These are phyloP conservation scores for Todiramphus saurophagus DNA, from an alignment of 2,113 vertebrate species.

Conservation along the genomic window DNA sequence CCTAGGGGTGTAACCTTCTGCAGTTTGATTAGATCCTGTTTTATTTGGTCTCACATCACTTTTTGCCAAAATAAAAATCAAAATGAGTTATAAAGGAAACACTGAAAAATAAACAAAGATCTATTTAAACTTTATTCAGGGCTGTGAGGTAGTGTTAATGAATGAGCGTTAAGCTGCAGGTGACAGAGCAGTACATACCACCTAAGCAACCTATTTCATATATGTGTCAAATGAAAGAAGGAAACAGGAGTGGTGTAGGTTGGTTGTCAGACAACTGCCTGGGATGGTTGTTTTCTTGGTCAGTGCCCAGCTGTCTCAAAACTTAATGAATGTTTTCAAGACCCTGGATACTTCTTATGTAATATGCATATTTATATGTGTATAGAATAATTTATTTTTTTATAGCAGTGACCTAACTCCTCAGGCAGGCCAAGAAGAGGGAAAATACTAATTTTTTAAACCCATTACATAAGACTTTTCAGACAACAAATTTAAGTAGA, in stretches of 20 bases:
- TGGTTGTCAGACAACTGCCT: neutral
- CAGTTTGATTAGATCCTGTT: neutral
- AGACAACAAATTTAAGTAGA: neutral
- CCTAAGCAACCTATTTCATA: neutral
- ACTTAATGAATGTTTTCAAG: neutral
- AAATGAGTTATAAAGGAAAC: neutral
- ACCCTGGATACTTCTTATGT: neutral
- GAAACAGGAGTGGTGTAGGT: neutral
- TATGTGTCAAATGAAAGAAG: neutral
- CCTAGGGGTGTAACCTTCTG: neutral
- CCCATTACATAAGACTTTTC: neutral
- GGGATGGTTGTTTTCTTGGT: neutral
- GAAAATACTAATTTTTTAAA: constrained; percentile 7
- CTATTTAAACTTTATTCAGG: neutral
- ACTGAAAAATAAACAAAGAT: neutral
- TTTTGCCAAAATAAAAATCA: neutral
- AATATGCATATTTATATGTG: neutral
- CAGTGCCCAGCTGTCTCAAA: neutral
- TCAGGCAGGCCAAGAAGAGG: neutral
- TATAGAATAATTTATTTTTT: constrained; percentile 17
- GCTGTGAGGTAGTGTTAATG: neutral
- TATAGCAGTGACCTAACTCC: neutral
- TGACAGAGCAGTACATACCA: neutral
- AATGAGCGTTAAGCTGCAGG: neutral
- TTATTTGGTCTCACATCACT: neutral